These are phyloP conservation scores for Seira musarum DNA, from an alignment of 2,888 invertebrate genomes.

Conservation along the genomic window DNA sequence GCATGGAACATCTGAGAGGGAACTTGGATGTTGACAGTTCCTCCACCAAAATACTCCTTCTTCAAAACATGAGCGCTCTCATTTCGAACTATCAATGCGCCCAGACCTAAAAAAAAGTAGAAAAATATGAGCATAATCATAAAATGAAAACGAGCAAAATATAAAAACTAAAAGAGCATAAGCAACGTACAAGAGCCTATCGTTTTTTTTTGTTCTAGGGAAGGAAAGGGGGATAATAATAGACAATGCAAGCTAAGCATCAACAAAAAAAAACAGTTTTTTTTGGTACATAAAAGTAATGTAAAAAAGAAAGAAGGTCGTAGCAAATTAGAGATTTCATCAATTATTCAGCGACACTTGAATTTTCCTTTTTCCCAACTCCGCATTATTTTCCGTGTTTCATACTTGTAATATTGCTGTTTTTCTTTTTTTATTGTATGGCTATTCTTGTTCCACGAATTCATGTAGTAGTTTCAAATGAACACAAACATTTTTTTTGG, in stretches of 20 bases:
- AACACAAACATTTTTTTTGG: neutral
- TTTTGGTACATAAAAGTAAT: constrained; percentile 20
- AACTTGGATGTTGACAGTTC: constrained; percentile 90
- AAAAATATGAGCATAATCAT: constrained; percentile 19
- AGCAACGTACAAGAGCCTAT: neutral
- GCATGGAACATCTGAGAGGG: constrained; percentile 82
- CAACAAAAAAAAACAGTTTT: neutral
- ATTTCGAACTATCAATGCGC: constrained; percentile 87
- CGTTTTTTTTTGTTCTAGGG: neutral
- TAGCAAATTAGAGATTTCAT: constrained; percentile 59
- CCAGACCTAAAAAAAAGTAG: constrained; percentile 76
- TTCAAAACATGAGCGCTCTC: constrained; percentile 77
- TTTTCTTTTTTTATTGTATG: neutral
- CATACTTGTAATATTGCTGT: neutral
- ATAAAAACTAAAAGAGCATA: neutral
- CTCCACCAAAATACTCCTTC: constrained; percentile 93
- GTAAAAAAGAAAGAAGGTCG: constrained; percentile 35
- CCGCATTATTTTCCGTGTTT: constrained; percentile 20
- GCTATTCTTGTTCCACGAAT: neutral
- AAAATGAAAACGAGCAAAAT: constrained; percentile 45
- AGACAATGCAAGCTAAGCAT: neutral
- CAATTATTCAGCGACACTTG: constrained; percentile 59
- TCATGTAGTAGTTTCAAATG: neutral
- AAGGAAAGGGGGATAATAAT: neutral
- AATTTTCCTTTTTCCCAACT: constrained; percentile 36